Conservation (phyloP, 2,113 vertebrate species). For the Heterotilapia buettikoferi region DNA sequence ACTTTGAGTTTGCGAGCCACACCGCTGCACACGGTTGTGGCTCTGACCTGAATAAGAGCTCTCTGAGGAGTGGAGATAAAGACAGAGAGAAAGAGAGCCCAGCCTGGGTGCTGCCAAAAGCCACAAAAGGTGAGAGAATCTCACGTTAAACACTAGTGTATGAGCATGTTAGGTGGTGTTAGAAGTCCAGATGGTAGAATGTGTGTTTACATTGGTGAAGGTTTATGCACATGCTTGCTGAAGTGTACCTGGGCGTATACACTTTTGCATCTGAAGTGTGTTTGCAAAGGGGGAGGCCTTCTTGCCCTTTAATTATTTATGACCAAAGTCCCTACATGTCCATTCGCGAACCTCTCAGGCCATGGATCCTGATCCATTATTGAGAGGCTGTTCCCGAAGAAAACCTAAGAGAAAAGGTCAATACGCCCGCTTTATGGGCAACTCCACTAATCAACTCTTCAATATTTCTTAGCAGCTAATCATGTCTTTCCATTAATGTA, state of each 20-base stretch:
- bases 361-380: slow-evolving; percentile 64
- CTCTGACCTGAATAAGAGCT: slow-evolving; percentile 90
- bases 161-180: slow-evolving; percentile 7
- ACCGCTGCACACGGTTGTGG: slow-evolving; percentile 54
- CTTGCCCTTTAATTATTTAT: slow-evolving; percentile 62
- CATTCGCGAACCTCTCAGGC: slow-evolving; percentile 47
- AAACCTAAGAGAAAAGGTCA: slow-evolving; percentile 36
- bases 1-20: slow-evolving; percentile 80
- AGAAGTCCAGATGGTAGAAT: slow-evolving; percentile 29
- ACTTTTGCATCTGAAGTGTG: slow-evolving; percentile 47
- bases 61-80: slow-evolving; percentile 81
- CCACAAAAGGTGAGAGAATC: slow-evolving; percentile 42
- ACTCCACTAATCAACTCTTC: slow-evolving; percentile 45
- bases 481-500: slow-evolving; percentile 15
- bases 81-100: slow-evolving; percentile 61
- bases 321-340: slow-evolving; percentile 55
- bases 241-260: slow-evolving; percentile 33
- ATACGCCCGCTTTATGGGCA: slow-evolving; percentile 32
- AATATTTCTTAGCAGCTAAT: slow-evolving; percentile 59
- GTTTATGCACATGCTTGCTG: slow-evolving; percentile 6
- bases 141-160: slow-evolving; percentile 41
- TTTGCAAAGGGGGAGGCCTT: slow-evolving; percentile 49
- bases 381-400: slow-evolving; percentile 57
- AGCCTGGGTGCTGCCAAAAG: slow-evolving; percentile 76
- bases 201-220: not conserved